phyloP scores from a whole-genome alignment of 2,888 invertebrate species.

The Andrena bicolor region DNA sequence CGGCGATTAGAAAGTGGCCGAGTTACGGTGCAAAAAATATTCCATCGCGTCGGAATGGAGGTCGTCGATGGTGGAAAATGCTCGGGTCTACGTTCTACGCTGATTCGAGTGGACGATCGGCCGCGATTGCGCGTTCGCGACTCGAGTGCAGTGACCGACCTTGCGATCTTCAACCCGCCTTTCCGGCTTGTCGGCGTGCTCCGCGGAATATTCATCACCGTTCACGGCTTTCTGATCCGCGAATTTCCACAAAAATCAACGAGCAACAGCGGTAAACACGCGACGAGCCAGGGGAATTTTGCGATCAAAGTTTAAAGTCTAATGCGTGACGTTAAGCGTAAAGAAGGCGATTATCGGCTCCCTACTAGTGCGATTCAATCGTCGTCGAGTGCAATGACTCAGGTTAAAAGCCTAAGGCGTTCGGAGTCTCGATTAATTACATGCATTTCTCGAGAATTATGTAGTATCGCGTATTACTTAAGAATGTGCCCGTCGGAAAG shows the following conservation, averaged over 20 bases:
- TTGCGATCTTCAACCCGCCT: slow-evolving; percentile 75
- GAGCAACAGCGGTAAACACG: not conserved
- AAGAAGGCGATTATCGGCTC: not conserved
- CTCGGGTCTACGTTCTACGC: slow-evolving; percentile 33
- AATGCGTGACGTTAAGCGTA: not conserved
- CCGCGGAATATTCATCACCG: slow-evolving; percentile 67
- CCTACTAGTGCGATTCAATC: not conserved
- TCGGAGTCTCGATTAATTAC: slow-evolving; percentile 1
- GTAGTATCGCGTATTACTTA: not conserved
- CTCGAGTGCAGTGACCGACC: slow-evolving; percentile 76
- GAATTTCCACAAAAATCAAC: slow-evolving; percentile 45
- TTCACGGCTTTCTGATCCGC: slow-evolving; percentile 31
- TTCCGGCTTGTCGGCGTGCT: slow-evolving; percentile 64
- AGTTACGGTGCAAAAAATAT: slow-evolving; percentile 12
- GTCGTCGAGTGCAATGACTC: too few relatives aligned
- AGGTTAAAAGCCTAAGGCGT: too few relatives aligned
- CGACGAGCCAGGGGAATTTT: not conserved
- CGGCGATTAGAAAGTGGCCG: slow-evolving; percentile 31
- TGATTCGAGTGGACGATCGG: slow-evolving; percentile 58
- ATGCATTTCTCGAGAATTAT: not conserved
- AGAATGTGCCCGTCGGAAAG: slow-evolving; percentile 7
- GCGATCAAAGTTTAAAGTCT: not conserved
- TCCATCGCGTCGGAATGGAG: slow-evolving; percentile 17
- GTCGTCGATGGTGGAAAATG: slow-evolving; percentile 27
- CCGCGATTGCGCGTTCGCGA: slow-evolving; percentile 53